Evolutionary conservation across 1,140 invertebrate species (phyloP).

Genomic region (Tetramorium alpestre): DNA sequence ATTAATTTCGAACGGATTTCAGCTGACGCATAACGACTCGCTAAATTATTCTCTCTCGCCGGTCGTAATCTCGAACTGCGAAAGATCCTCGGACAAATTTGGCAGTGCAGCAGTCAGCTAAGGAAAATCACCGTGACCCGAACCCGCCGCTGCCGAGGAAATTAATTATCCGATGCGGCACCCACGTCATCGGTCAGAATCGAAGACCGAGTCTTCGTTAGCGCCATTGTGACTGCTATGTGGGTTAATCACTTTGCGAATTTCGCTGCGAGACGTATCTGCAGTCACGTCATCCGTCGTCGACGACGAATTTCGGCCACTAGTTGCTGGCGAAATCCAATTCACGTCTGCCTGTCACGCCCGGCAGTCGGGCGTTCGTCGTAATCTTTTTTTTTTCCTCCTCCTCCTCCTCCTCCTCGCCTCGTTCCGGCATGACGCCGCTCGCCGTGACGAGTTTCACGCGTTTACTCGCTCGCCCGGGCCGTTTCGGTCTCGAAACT

Average conservation of each 20-base stretch:
- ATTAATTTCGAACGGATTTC: not conserved
- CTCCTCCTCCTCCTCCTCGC: no score
- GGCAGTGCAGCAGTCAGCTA: not conserved
- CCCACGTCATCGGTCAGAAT: conserved; percentile 18
- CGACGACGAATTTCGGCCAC: conserved; percentile 42
- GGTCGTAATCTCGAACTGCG: not conserved
- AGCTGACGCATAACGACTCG: not conserved
- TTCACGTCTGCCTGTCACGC: conserved; percentile 36
- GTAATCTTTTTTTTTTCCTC: not conserved
- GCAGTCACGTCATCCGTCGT: not conserved
- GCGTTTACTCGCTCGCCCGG: not conserved
- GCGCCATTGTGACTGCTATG: conserved; percentile 30
- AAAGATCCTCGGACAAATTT: not conserved
- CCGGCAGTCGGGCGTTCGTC: not conserved
- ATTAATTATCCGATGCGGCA: conserved; percentile 38
- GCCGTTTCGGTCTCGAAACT: not conserved
- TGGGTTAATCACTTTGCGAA: conserved; percentile 48
- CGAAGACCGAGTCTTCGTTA: conserved; percentile 49
- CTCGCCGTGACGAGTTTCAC: conserved; percentile 34
- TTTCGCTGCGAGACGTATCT: conserved; percentile 13
- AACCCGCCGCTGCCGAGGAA: not conserved
- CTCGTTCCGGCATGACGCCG: not conserved
- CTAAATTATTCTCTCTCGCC: no score
- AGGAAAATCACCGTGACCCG: conserved; percentile 14
- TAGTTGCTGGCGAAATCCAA: conserved; percentile 56